phyloP scores from a whole-genome alignment of 2,113 vertebrate species.

The Phaethon lepturus region DNA sequence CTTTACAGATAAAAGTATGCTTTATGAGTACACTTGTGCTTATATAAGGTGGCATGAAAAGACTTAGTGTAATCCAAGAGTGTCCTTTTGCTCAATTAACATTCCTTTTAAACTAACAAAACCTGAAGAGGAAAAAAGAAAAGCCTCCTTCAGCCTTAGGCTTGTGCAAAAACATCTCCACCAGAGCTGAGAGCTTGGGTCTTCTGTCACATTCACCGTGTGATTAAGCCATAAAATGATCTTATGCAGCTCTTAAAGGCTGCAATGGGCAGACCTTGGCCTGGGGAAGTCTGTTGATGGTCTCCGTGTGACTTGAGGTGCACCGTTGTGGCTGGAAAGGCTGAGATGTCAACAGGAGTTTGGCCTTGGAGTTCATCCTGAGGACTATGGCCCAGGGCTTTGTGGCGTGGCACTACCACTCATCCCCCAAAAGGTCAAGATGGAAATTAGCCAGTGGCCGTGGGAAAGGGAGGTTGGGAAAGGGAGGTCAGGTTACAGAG shows the following conservation, averaged over 20 bases:
- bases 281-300: background rate
- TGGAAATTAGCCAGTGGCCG: fast-evolving
- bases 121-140: background rate
- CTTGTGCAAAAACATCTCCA: background rate
- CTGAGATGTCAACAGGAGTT: background rate
- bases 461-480: background rate
- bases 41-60: background rate
- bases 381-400: background rate
- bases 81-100: background rate
- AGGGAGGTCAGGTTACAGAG: background rate
- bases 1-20: background rate
- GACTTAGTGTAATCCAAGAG: background rate
- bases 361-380: background rate
- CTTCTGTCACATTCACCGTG: fast-evolving
- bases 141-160: background rate
- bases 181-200: background rate
- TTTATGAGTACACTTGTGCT: background rate
- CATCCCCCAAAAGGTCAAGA: background rate
- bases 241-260: background rate
- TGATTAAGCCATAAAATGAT: background rate
- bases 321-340: background rate
- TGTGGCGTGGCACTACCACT: fast-evolving
- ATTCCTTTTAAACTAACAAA: slow-evolving; percentile 16
- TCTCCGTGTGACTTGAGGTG: background rate
- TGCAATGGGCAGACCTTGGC: background rate